Evolutionary conservation across 2,888 invertebrate genomes (phyloP).

Genomic region (Cephus spinipes): DNA sequence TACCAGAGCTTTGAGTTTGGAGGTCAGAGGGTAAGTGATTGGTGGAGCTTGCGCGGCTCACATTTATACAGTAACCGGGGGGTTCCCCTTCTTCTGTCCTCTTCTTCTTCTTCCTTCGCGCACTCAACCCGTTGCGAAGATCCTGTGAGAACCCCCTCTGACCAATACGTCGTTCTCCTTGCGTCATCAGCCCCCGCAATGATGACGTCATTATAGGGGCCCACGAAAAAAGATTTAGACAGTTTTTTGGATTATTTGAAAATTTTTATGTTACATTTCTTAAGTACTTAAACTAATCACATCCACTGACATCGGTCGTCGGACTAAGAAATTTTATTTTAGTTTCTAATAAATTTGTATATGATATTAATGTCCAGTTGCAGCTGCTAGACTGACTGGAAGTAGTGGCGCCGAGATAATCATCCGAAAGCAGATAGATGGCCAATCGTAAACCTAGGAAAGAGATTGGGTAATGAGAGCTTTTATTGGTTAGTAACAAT

Average conservation of each 20-base stretch:
- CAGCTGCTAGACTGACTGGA: neutral
- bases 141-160: slow-evolving; percentile 28
- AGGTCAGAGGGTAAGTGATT: slow-evolving; percentile 62
- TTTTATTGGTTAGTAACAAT: neutral
- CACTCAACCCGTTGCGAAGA: slow-evolving; percentile 25
- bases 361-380: neutral
- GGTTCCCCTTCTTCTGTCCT: slow-evolving; percentile 36
- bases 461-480: neutral
- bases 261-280: neutral
- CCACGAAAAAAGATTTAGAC: neutral
- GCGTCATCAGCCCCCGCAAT: slow-evolving; percentile 17
- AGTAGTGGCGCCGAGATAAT: neutral
- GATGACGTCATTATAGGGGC: neutral
- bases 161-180: slow-evolving; percentile 25
- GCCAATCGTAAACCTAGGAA: neutral
- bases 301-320: neutral
- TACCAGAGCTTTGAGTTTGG: slow-evolving; percentile 51
- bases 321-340: neutral
- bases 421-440: neutral
- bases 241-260: neutral
- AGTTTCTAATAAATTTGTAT: neutral
- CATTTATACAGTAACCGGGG: slow-evolving; percentile 54
- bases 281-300: neutral
- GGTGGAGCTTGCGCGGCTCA: slow-evolving; percentile 59
- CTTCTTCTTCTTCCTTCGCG: slow-evolving; percentile 24